These are phyloP conservation scores for Pelmatolapia mariae DNA, from an alignment of 2,113 vertebrate species.

Conservation along the genomic window DNA sequence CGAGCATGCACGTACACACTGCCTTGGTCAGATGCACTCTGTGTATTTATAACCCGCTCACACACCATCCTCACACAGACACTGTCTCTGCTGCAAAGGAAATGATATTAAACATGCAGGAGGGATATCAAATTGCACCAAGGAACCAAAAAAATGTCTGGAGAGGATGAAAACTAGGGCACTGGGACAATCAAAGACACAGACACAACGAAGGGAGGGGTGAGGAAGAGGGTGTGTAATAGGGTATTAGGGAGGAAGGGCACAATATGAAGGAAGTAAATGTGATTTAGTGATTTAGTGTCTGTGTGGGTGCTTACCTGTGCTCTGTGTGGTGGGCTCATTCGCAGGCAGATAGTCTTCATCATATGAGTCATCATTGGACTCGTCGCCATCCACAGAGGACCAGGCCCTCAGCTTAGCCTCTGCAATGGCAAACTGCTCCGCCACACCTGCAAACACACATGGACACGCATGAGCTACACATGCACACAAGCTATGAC, in stretches of 20 bases:
- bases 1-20: background rate
- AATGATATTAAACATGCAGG: conserved; percentile 74
- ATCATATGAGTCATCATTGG: conserved; percentile 92
- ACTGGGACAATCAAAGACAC: conserved; percentile 64
- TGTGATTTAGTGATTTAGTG: background rate
- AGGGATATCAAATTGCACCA: conserved; percentile 67
- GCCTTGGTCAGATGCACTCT: background rate
- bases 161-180: conserved; percentile 65
- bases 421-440: conserved; percentile 96
- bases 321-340: conserved; percentile 82
- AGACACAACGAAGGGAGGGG: background rate
- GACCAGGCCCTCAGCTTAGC: conserved; percentile 98
- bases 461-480: conserved; percentile 13
- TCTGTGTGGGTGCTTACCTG: conserved; percentile 54
- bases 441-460: conserved; percentile 78
- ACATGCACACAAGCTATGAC: background rate
- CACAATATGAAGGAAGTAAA: conserved; percentile 6
- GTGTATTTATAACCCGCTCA: conserved; percentile 37
- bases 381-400: conserved; percentile 92
- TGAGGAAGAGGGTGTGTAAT: background rate
- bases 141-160: conserved; percentile 52
- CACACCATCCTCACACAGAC: conserved; percentile 22
- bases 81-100: conserved; percentile 44
- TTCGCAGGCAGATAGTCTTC: conserved; percentile 84
- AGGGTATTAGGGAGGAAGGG: background rate